phyloP scores from a whole-genome alignment of 2,797 vertebrate species.

The Chelon auratus region DNA sequence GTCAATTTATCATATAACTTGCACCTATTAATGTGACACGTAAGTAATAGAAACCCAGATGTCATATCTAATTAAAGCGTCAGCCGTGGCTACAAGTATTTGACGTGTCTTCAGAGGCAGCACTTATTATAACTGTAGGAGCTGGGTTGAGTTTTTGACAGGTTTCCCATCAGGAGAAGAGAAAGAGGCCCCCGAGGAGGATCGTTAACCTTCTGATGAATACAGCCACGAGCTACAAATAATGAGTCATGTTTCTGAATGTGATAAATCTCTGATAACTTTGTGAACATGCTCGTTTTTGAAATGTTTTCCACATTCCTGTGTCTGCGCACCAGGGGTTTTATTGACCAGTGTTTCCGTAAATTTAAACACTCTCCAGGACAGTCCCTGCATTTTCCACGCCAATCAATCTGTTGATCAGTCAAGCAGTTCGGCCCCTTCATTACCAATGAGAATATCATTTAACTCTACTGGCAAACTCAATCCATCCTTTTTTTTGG shows the following conservation, averaged over 20 bases:
- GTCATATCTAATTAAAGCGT: constrained; percentile 25
- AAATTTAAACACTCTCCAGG: constrained; percentile 1
- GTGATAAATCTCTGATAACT: constrained; percentile 5
- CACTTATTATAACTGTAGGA: constrained; percentile 10
- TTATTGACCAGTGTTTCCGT: constrained; percentile 1
- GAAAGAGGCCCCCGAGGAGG: constrained; percentile 17
- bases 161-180: constrained; percentile 27
- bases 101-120: constrained; percentile 15
- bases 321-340: constrained; percentile 4
- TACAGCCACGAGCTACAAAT: constrained; percentile 1
- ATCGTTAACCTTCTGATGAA: constrained; percentile 43
- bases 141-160: constrained; percentile 10
- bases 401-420: constrained; percentile 36
- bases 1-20: not conserved
- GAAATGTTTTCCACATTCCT: constrained; percentile 6
- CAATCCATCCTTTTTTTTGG: constrained; percentile 18
- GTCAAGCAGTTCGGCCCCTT: constrained; percentile 18
- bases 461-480: constrained; percentile 27
- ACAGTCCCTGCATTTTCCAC: constrained; percentile 11
- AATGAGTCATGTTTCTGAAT: constrained; percentile 14
- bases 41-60: constrained; percentile 19
- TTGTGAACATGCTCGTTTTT: not conserved
- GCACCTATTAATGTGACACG: constrained; percentile 21
- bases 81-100: not conserved
- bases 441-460: constrained; percentile 34